Evolutionary conservation across 2,113 vertebrate species (phyloP).

Genomic region (Ivindomyrus marchei): DNA sequence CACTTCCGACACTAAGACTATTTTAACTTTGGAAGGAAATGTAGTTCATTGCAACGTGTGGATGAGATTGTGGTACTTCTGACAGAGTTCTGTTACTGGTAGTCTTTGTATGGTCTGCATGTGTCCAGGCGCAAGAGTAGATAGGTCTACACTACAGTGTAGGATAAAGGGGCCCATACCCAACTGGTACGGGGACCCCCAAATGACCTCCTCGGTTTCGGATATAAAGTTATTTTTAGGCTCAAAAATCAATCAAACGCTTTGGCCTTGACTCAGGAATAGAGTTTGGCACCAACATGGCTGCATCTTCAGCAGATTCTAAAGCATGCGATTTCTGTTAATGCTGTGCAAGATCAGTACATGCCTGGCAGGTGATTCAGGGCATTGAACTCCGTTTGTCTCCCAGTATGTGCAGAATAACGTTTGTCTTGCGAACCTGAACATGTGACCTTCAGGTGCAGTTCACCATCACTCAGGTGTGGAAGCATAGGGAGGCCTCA

Average conservation of each 20-base stretch:
- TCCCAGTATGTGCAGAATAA: not conserved
- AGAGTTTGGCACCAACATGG: slow-evolving; percentile 33
- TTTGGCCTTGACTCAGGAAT: slow-evolving; percentile 13
- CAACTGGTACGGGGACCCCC: slow-evolving; percentile 54
- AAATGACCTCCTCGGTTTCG: slow-evolving; percentile 39
- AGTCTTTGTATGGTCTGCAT: slow-evolving; percentile 41
- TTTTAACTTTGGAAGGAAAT: slow-evolving; percentile 61
- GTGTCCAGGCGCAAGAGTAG: slow-evolving; percentile 32
- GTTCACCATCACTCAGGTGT: not conserved
- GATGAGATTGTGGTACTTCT: slow-evolving; percentile 33
- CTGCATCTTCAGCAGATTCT: slow-evolving; percentile 23
- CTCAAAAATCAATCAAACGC: slow-evolving; percentile 21
- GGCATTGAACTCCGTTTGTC: not conserved
- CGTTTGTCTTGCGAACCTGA: not conserved
- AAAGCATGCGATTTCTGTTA: not conserved
- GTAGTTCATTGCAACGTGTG: slow-evolving; percentile 55
- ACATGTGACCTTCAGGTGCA: not conserved
- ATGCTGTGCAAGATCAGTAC: not conserved
- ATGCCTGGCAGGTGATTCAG: not conserved
- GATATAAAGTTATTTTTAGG: slow-evolving; percentile 14
- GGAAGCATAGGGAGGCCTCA: not conserved
- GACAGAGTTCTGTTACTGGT: slow-evolving; percentile 38
- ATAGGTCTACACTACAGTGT: slow-evolving; percentile 30
- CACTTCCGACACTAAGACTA: slow-evolving; percentile 39
- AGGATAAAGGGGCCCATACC: slow-evolving; percentile 52